A percentile compares a stretch with the other conserved stretches of the same genome.
Evolutionary conservation across 2,113 vertebrate genomes (phyloP).

Genomic region (Rutilus rutilus): DNA sequence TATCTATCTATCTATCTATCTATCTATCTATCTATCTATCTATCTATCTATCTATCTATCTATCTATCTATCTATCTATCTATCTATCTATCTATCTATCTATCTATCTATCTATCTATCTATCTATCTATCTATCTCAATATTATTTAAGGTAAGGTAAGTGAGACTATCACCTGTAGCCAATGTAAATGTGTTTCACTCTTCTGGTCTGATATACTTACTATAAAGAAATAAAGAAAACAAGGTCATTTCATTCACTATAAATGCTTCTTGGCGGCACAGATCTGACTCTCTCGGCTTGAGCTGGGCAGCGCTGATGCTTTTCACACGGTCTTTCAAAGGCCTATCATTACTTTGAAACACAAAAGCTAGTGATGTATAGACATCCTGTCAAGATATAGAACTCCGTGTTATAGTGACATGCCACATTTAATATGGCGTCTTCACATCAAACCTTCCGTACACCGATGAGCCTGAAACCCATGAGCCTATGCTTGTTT

Average conservation of each 20-base stretch:
- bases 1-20: background rate
- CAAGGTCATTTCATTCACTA: background rate
- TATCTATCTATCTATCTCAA: background rate
- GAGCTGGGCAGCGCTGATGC: conserved; percentile 22
- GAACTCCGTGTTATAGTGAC: conserved; percentile 45
- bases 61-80: too few species aligned
- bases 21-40: too few species aligned
- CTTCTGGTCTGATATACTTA: background rate
- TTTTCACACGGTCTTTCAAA: conserved; percentile 37
- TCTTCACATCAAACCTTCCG: conserved; percentile 49
- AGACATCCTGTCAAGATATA: conserved; percentile 51
- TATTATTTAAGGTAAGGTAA: background rate
- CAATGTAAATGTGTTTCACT: background rate
- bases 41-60: background rate
- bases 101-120: too few species aligned
- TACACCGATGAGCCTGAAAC: background rate
- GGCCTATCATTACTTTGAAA: conserved; percentile 40
- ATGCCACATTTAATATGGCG: conserved; percentile 48
- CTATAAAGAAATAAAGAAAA: background rate
- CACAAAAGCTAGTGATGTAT: conserved; percentile 47
- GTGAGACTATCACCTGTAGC: background rate
- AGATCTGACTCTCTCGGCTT: conserved; percentile 6
- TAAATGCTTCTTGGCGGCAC: background rate
- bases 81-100: too few species aligned
- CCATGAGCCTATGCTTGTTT: background rate